phyloP scores from a whole-genome alignment of 2,113 vertebrate genomes.

The Sinosuthora webbiana region DNA sequence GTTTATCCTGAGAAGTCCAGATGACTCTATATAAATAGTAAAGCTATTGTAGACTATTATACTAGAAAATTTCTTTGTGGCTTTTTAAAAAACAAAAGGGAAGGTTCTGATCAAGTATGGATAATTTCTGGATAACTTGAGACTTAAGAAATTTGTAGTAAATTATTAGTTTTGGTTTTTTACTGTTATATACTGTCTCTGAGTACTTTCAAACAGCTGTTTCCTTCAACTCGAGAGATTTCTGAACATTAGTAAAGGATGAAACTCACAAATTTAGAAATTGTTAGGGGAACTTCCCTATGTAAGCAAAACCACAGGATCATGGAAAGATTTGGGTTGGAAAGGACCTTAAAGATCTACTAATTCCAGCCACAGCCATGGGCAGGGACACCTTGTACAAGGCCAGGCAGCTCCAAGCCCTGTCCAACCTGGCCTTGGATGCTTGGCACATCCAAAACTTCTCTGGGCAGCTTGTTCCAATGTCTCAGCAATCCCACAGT shows the following conservation, averaged over 20 bases:
- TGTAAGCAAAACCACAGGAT: background rate
- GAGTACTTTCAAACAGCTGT: background rate
- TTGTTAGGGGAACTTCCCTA: background rate
- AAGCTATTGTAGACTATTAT: background rate
- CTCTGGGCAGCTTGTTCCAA: background rate
- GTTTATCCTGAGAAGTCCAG: background rate
- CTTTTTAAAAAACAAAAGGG: background rate
- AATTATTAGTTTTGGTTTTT: background rate
- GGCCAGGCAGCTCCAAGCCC: background rate
- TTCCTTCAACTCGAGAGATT: background rate
- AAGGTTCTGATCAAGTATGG: background rate
- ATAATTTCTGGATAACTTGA: background rate
- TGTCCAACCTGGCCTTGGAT: background rate
- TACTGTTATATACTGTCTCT: background rate
- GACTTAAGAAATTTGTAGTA: background rate
- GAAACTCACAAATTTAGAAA: background rate
- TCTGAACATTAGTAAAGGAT: background rate
- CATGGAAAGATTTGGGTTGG: background rate
- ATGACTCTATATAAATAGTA: background rate
- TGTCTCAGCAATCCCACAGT: background rate
- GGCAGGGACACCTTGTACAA: background rate
- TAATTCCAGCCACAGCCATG: background rate
- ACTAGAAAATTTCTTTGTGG: background rate
- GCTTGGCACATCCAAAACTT: background rate
- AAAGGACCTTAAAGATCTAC: background rate